A percentile compares a stretch with the other conserved stretches of the same genome.
Evolutionary conservation across 2,888 invertebrate species (phyloP).

Genomic region (Sinotaia quadrata): DNA sequence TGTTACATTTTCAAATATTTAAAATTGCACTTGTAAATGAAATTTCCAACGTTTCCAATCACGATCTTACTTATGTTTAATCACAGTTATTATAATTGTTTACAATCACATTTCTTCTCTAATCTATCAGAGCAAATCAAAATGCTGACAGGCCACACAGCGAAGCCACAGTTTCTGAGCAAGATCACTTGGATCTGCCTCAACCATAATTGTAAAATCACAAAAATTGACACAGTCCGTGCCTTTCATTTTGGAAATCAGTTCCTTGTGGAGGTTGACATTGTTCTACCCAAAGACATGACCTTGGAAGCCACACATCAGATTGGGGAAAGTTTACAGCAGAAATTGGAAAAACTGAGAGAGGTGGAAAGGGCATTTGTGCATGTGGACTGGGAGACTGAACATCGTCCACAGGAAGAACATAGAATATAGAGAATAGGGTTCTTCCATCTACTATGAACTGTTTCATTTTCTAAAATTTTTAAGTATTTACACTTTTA

Average conservation of each 20-base stretch:
- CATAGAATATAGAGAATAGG: no score
- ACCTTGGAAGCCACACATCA: constrained; percentile 72
- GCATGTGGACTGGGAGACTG: constrained; percentile 74
- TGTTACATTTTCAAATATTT: neutral
- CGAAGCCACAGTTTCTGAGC: constrained; percentile 69
- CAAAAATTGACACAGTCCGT: constrained; percentile 73
- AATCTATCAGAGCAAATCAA: constrained; percentile 67
- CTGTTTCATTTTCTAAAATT: no score
- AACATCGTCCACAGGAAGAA: constrained; percentile 72
- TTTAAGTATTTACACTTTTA: no score
- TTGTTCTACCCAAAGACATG: constrained; percentile 73
- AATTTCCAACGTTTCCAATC: neutral
- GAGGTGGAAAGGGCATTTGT: constrained; percentile 75
- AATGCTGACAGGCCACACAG: constrained; percentile 68
- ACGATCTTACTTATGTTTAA: neutral
- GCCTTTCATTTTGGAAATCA: constrained; percentile 75
- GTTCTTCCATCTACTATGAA: no score
- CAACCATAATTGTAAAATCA: constrained; percentile 64
- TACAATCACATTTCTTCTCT: constrained; percentile 2
- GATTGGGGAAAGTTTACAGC: constrained; percentile 73
- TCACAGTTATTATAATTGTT: neutral
- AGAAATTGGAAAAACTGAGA: constrained; percentile 72
- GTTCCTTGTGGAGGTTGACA: constrained; percentile 72
- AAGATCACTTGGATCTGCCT: constrained; percentile 70
- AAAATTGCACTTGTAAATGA: neutral